Evolutionary conservation across 2,797 vertebrate genomes (phyloP).

Genomic region (Melanotaenia nigrans): DNA sequence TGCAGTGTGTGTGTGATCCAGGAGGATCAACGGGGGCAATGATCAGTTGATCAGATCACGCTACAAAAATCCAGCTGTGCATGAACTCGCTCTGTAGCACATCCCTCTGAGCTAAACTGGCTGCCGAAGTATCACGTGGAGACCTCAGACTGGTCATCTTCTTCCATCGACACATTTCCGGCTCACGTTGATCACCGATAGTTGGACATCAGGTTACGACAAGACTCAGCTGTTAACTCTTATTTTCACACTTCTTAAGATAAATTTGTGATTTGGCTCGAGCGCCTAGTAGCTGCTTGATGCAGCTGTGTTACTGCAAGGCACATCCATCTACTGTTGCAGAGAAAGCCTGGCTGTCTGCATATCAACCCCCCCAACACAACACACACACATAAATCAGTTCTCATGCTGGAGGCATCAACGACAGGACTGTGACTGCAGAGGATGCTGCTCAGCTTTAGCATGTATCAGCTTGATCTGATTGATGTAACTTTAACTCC

Average conservation of each 20-base stretch:
- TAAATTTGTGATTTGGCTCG: constrained; percentile 1
- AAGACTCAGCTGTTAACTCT: background rate
- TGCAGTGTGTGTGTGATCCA: too few relatives aligned
- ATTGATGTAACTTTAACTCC: background rate
- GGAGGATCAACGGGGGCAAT: too few relatives aligned
- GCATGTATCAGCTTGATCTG: constrained; percentile 39
- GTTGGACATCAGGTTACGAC: background rate
- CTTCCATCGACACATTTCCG: background rate
- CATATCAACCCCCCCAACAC: constrained; percentile 5
- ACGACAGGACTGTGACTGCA: background rate
- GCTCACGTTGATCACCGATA: background rate
- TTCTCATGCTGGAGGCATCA: constrained; percentile 16
- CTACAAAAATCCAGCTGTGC: too few relatives aligned
- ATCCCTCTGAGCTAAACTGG: too few relatives aligned
- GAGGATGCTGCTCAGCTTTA: constrained; percentile 7
- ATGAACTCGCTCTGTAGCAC: too few relatives aligned
- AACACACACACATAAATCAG: constrained; percentile 9
- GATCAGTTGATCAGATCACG: too few relatives aligned
- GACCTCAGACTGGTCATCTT: background rate
- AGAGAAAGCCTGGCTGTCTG: background rate
- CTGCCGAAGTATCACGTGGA: background rate
- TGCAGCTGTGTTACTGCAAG: constrained; percentile 1
- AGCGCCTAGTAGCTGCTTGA: background rate
- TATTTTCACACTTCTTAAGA: background rate
- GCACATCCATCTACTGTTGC: background rate